Evolutionary conservation across 92 coral and sea anemone genomes (phyloP), one percentile per base, ranked within the genome.

Genomic region (Muricea muricata): DNA sequence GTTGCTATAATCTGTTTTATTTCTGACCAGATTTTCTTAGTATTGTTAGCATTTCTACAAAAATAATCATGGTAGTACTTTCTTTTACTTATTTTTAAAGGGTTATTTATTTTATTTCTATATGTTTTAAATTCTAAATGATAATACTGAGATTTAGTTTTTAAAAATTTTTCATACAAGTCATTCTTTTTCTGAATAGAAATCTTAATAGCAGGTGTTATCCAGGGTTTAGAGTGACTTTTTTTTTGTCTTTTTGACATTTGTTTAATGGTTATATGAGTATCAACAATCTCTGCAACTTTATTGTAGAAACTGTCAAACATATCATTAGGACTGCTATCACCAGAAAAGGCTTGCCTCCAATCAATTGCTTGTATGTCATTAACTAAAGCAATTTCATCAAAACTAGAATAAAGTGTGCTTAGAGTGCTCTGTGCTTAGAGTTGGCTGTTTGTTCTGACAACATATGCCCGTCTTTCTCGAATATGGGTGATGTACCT

Each of bases 211-310:
- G 80, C 89, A 18, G 50, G 52, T 84, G 92, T 78, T 12, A 89
- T 84, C 86, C 86, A 84, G 46, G 92, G 92, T 56, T 89, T 89
- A 4, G 86, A 85, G 4, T 58, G 17, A 78, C n/a, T 4, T 89
- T 89, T 89, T 25, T 66, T n/a, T 35, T 89, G 80, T n/a, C 39
- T 85, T 69, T 37, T 84, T 34, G 61, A 35, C 23, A 87, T 4
- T 81, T 87, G 57, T 63, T 72, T 71, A 55, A 82, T 65, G 21
- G 91, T 87, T 37, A 37, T 37, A 37, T 37, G 42, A 9, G 42
- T 9, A 37, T 37, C 9, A 37, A 37, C 42, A 21, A 83, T 61
- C 14, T 28, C 32, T 8, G 68, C 35, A 6, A 75, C 28, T 83
- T 58, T 83, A 30, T 65, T 34, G 56, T 81, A 71, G 48, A 87